Evolutionary conservation across 2,113 vertebrate genomes (phyloP), one percentile per base, ranked within the genome.

Genomic region (Phrynocephalus versicolor): DNA sequence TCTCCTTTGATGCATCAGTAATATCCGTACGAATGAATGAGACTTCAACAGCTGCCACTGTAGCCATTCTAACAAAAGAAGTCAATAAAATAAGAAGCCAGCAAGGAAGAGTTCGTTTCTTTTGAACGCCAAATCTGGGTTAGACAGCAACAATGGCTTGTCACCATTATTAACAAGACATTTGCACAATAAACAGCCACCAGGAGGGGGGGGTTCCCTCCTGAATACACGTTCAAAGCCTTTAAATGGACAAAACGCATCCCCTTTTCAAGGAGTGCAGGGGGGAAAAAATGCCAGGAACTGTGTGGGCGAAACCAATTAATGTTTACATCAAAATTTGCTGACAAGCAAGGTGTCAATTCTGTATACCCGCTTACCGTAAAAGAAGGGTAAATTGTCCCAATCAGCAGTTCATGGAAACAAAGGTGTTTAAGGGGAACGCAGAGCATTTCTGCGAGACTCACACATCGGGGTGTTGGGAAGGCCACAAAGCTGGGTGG

Each of bases 171-270:
- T 73, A 55, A 83, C 81, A 35, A 41, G 23, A 67, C 83, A 91
- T 91, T 92, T 92, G 87, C 93, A 93, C 90, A 93, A 90, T 57
- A 91, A 93, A 91, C 73, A 86, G 86, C 74, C 85, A 79, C 74
- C 80, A 39, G n/a, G 87, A 45, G 67, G 74, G 25, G 74, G 25
- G 75, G 83, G 78, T 30, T 75, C 83, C 75, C 81, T 82, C 62
- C 37, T 45, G 84, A 87, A 81, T 80, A 93, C 84, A 90, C 83
- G 91, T 84, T 91, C 67, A 71, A 70, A 41, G 76, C 37, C 39
- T 0, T 71, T 88, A 92, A 92, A 93, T 83, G 89, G 92, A 94
- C 80, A 89, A 90, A 90, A 69, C 51, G 65, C 23, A 58, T 73
- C 21, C 69, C 60, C 25, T 65, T 62, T 80, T 83, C 70, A 55